Percentiles rank a stretch among this genome's conserved stretches.
Conservation (phyloP, 2,113 vertebrate genomes). For the Malurus cyaneus region DNA sequence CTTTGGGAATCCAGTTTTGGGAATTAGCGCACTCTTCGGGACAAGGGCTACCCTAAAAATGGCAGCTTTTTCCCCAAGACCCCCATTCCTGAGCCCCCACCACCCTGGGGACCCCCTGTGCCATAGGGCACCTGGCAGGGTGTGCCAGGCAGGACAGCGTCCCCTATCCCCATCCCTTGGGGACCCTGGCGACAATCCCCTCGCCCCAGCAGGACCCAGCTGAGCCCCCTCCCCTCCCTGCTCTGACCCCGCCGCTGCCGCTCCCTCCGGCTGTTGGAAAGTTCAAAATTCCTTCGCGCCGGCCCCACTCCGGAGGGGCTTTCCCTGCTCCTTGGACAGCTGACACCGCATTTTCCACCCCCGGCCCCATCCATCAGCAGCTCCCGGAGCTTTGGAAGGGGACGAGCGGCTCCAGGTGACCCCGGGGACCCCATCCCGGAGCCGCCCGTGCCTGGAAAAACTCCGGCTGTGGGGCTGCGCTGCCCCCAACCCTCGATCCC, state of each 20-base stretch:
- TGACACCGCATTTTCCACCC: neutral
- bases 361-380: neutral
- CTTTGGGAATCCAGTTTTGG: too few relatives aligned
- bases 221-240: neutral
- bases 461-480: fast-evolving
- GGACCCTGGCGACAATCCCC: neutral
- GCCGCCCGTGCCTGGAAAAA: neutral
- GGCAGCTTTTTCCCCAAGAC: too few relatives aligned
- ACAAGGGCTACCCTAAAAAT: too few relatives aligned
- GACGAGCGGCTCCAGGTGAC: neutral
- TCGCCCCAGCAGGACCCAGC: neutral
- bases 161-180: neutral
- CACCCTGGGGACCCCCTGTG: neutral
- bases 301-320: neutral
- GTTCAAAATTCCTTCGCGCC: neutral
- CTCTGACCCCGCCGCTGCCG: neutral
- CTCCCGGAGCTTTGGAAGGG: too few relatives aligned
- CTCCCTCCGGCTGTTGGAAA: neutral
- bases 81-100: neutral
- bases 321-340: neutral
- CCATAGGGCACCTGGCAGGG: neutral
- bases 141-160: neutral
- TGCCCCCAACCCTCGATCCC: neutral
- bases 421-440: too few relatives aligned
- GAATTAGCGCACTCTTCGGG: too few relatives aligned